Conservation (phyloP, 2,888 invertebrate genomes). For the Lycia hirtaria region DNA sequence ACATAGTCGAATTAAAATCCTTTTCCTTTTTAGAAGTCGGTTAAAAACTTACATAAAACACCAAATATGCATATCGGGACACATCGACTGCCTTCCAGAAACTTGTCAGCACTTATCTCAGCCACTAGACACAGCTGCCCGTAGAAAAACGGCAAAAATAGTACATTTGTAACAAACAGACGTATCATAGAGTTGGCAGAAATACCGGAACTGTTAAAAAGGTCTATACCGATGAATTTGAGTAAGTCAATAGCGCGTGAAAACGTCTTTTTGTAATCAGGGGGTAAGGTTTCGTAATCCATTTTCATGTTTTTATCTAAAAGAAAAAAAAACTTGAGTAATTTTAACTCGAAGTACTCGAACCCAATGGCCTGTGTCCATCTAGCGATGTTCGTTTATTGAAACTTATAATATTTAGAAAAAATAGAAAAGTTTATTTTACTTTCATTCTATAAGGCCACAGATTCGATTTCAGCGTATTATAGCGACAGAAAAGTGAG, state of each 20-base stretch:
- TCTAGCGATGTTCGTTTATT: too few relatives aligned
- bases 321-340: background rate
- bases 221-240: slow-evolving; percentile 41
- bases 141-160: slow-evolving; percentile 36
- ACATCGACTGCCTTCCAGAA: slow-evolving; percentile 39
- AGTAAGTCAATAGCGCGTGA: slow-evolving; percentile 30
- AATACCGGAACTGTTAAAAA: slow-evolving; percentile 32
- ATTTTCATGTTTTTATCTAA: background rate
- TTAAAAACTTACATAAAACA: slow-evolving; percentile 41
- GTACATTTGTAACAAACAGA: slow-evolving; percentile 31
- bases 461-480: too few relatives aligned
- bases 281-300: slow-evolving; percentile 27
- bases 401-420: too few relatives aligned
- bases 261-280: slow-evolving; percentile 41
- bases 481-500: too few relatives aligned
- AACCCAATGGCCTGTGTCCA: too few relatives aligned
- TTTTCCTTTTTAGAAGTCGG: too few relatives aligned
- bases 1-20: background rate
- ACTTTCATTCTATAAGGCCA: too few relatives aligned
- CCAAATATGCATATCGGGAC: slow-evolving; percentile 40
- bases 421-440: too few relatives aligned
- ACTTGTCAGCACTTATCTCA: slow-evolving; percentile 36
- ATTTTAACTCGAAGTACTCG: too few relatives aligned
- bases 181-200: slow-evolving; percentile 22
- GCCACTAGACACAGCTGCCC: slow-evolving; percentile 34